These are phyloP conservation scores for Odobenus rosmarus DNA, from an alignment of 2,113 vertebrate species.

Conservation along the genomic window DNA sequence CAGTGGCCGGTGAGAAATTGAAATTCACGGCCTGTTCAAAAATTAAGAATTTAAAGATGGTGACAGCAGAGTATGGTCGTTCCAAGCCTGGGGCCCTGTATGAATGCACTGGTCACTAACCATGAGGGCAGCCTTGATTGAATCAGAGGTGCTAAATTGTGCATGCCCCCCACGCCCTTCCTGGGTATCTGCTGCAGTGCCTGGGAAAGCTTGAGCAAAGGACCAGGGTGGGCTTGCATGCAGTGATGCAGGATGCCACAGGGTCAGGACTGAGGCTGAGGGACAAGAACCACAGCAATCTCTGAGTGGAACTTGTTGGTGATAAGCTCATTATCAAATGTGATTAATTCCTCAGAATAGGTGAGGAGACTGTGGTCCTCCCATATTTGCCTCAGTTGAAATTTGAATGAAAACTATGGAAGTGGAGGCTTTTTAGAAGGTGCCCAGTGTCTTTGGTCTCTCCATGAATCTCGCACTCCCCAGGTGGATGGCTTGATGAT, in stretches of 20 bases:
- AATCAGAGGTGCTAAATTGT: not conserved
- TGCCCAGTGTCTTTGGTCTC: not conserved
- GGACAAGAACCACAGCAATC: not conserved
- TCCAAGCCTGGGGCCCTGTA: not conserved
- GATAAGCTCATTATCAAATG: not conserved
- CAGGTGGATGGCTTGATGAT: not conserved
- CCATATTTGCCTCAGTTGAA: not conserved
- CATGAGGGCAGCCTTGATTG: not conserved
- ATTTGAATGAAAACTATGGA: not conserved
- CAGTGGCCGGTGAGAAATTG: not conserved
- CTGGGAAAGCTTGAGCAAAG: not conserved
- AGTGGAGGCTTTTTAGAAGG: not conserved
- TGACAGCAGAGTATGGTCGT: not conserved
- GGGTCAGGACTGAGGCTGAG: not conserved
- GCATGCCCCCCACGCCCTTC: fast-evolving
- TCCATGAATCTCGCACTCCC: not conserved
- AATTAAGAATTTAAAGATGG: not conserved
- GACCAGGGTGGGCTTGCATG: not conserved
- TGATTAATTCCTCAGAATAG: not conserved
- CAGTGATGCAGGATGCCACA: fast-evolving
- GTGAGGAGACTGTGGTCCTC: not conserved
- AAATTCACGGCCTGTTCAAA: not conserved
- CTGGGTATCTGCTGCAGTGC: not conserved
- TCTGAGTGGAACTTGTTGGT: not conserved
- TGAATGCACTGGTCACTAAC: not conserved